phyloP scores from a whole-genome alignment of 2,797 vertebrate species.

The Betta splendens region DNA sequence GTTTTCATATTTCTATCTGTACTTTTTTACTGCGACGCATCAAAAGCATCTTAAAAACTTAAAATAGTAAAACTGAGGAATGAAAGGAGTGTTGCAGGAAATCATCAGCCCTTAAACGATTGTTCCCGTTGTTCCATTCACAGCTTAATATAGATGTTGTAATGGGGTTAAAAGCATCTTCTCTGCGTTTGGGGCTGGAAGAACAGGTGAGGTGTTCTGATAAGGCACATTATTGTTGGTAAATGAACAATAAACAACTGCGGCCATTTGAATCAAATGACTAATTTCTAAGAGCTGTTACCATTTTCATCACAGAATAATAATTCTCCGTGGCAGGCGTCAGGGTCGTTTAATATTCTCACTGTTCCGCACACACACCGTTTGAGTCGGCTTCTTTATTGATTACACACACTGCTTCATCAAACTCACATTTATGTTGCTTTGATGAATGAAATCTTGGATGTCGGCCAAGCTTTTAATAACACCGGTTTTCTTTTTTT shows the following conservation, averaged over 20 bases:
- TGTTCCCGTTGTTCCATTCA: too few relatives aligned
- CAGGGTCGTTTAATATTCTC: background rate
- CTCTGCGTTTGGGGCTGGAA: too few relatives aligned
- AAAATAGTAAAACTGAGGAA: too few relatives aligned
- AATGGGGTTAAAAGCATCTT: too few relatives aligned
- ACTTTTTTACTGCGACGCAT: too few relatives aligned
- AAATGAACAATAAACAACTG: slow-evolving; percentile 1
- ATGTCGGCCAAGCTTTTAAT: slow-evolving; percentile 2
- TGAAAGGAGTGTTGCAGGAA: too few relatives aligned
- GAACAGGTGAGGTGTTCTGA: background rate
- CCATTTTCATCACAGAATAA: background rate
- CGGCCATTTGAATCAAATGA: background rate
- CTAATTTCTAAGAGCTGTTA: too few relatives aligned
- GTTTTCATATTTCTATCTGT: too few relatives aligned
- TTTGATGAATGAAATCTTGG: slow-evolving; percentile 4
- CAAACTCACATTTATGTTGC: background rate
- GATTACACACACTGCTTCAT: slow-evolving; percentile 13
- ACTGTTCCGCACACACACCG: background rate
- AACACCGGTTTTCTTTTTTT: background rate
- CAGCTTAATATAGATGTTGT: too few relatives aligned
- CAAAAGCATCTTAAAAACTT: too few relatives aligned
- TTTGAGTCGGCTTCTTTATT: background rate
- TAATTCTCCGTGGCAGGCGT: slow-evolving; percentile 1
- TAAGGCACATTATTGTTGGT: background rate
- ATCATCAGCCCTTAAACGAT: too few relatives aligned